Conservation (phyloP, 2,888 invertebrate species). For the Melikaiella ostensackeni region DNA sequence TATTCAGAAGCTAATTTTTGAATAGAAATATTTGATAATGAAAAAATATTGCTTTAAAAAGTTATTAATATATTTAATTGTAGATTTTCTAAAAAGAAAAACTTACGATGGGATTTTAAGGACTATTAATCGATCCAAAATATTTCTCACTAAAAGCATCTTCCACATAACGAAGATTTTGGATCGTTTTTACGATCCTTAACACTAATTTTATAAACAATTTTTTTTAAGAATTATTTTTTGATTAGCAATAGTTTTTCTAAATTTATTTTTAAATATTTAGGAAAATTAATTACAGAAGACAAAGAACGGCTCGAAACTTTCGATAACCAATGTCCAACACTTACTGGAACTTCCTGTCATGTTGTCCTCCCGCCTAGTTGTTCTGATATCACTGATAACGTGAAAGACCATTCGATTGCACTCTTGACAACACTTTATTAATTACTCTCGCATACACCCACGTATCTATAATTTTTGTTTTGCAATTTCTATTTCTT, state of each 20-base stretch:
- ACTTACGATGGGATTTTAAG: conserved; percentile 36
- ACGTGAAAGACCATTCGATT: conserved; percentile 32
- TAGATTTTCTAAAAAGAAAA: neutral
- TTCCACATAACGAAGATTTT: conserved; percentile 4
- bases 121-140: conserved; percentile 21
- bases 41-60: no score
- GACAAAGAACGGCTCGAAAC: conserved; percentile 4
- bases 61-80: no score
- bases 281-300: neutral
- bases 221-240: neutral
- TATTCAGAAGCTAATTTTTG: neutral
- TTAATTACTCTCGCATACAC: conserved; percentile 10
- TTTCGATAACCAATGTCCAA: conserved; percentile 37
- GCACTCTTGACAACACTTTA: conserved; percentile 26
- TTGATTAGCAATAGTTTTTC: neutral
- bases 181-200: conserved; percentile 4
- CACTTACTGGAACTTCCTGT: conserved; percentile 37
- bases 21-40: neutral
- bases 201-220: neutral
- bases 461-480: neutral
- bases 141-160: conserved; percentile 3
- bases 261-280: neutral
- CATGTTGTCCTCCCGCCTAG: conserved; percentile 29
- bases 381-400: conserved; percentile 35
- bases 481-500: neutral